These are phyloP conservation scores for Drosophila ohnishii DNA, from an alignment of 1,140 invertebrate genomes.

Conservation along the genomic window DNA sequence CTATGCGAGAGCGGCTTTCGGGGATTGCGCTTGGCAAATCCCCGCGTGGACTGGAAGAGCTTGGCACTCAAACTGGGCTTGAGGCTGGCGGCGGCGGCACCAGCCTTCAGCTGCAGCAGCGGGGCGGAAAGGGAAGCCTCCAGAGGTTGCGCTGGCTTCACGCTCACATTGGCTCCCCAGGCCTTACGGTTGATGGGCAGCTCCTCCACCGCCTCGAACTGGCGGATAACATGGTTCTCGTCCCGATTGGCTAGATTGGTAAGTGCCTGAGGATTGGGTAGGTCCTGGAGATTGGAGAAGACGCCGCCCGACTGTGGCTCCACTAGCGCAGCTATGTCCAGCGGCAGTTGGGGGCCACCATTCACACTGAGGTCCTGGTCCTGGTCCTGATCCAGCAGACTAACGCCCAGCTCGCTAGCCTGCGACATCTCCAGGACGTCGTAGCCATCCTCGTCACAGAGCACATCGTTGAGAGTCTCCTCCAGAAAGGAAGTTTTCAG, in stretches of 20 bases:
- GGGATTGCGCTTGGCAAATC: constrained; percentile 89
- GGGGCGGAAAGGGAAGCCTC: neutral
- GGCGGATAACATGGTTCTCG: constrained; percentile 64
- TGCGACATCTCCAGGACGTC: constrained; percentile 82
- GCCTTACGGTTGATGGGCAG: constrained; percentile 82
- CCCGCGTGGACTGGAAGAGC: constrained; percentile 86
- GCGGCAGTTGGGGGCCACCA: constrained; percentile 62
- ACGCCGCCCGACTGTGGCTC: constrained; percentile 11
- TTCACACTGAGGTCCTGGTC: constrained; percentile 34
- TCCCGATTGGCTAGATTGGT: constrained; percentile 61
- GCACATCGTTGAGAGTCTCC: constrained; percentile 86
- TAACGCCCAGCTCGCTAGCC: constrained; percentile 59
- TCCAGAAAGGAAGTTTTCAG: constrained; percentile 89
- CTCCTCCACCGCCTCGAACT: constrained; percentile 66
- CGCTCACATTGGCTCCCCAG: constrained; percentile 86
- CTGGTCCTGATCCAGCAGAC: constrained; percentile 31
- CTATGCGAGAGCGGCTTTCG: constrained; percentile 86
- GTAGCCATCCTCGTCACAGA: constrained; percentile 82
- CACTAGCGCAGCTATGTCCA: constrained; percentile 61
- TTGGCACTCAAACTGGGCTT: constrained; percentile 84
- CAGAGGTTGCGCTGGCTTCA: constrained; percentile 60
- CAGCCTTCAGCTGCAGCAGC: constrained; percentile 4
- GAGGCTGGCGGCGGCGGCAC: constrained; percentile 84
- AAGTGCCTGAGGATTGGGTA: constrained; percentile 43
- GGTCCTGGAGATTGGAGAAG: constrained; percentile 33